Conservation (phyloP, 2,113 vertebrate species). For the Calidris pugnax region DNA sequence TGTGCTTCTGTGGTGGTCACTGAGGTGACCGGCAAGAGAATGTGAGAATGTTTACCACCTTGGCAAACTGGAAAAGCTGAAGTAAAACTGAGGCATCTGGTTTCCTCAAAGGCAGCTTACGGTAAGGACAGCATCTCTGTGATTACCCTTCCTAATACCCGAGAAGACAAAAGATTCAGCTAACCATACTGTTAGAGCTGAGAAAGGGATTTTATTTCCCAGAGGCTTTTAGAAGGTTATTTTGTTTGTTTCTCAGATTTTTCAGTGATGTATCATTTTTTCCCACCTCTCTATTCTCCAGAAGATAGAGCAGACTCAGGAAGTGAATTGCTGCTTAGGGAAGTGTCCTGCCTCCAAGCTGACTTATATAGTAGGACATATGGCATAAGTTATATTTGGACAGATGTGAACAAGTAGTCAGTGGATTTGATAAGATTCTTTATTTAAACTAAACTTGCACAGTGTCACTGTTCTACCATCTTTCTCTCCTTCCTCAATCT, state of each 20-base stretch:
- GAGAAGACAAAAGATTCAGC: neutral
- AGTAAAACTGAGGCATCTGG: neutral
- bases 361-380: conserved; percentile 69
- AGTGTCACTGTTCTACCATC: conserved; percentile 53
- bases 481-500: conserved; percentile 49
- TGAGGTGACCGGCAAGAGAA: neutral
- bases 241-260: conserved; percentile 51
- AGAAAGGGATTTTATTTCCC: conserved; percentile 4
- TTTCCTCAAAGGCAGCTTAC: neutral
- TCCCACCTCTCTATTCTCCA: neutral
- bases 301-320: conserved; percentile 54
- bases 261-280: conserved; percentile 1
- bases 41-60: neutral
- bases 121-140: neutral
- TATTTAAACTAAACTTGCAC: conserved; percentile 67
- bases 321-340: conserved; percentile 61
- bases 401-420: conserved; percentile 72
- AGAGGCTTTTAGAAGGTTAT: conserved; percentile 9
- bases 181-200: neutral
- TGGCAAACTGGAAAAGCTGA: neutral
- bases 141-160: neutral
- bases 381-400: conserved; percentile 67
- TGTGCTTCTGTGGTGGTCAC: neutral
- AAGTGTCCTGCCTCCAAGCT: conserved; percentile 67
- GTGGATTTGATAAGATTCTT: conserved; percentile 65